Evolutionary conservation across 2,888 invertebrate species (phyloP), one percentile per base, ranked within the genome.

Genomic region (Drosophila mayaguana): DNA sequence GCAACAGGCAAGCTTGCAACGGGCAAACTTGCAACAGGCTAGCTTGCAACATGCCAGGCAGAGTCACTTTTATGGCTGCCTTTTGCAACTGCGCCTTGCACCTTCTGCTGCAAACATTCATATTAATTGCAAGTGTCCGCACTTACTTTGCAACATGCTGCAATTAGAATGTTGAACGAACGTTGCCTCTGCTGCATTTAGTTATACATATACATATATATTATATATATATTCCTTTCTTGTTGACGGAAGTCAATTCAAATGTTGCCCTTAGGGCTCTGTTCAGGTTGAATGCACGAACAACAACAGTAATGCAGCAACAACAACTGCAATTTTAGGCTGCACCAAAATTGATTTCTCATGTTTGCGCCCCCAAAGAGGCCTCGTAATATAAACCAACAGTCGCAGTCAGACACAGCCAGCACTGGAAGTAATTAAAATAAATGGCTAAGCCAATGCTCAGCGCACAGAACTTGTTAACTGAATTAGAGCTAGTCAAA

Each of bases 111-210:
- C 78, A 60, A 50, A 74, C 76, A 78, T 79, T 87, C 86, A 89
- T 89, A 89, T 89, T 89, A 90, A 90, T 89, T 90, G 88, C 85
- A 78, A 83, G 83, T 89, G 88, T 90, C 87, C 88, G 85, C 90
- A 89, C 88, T 83, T 88, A 88, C 81, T 83, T 86, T 87, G 88
- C 83, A 83, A 70, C 88, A 85, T 86, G 88, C 83, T 78, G 88
- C 87, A 87, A 86, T 84, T 88, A 87, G 88, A 86, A 83, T 85
- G 74, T 81, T 75, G 71, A 66, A 62, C 72, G 63, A 60, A 22
- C 48, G 57, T 48, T 74, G 63, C 75, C 28, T 43, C 28, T 22
- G 34, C 32, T 28, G 16, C 48, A 16, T 36, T 25, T 53, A n/a
- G n/a, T 42, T 42, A 18, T 55, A 22, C 14, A 16, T 28, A 18